A percentile compares a stretch with the other conserved stretches of the same genome.
These are phyloP conservation scores for rat (Rattus norvegicus) DNA, from an alignment of 2,113 vertebrate species.

Conservation along the genomic window DNA sequence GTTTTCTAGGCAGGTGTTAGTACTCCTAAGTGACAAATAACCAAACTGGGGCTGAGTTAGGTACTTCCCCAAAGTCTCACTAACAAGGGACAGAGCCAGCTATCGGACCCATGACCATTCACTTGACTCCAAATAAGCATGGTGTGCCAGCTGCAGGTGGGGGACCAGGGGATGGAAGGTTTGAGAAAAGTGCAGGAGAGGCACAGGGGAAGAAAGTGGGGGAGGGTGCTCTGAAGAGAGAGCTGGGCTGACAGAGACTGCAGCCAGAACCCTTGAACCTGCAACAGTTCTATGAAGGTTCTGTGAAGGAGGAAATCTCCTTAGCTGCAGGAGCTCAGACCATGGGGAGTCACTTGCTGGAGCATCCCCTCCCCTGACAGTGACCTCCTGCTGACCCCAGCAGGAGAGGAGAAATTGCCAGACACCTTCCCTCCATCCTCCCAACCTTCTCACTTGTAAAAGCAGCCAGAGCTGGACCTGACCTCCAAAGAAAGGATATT, in stretches of 20 bases:
- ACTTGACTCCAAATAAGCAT: background rate
- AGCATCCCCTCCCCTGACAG: background rate
- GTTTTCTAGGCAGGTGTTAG: background rate
- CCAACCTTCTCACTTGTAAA: background rate
- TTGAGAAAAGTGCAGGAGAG: background rate
- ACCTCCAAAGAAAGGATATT: background rate
- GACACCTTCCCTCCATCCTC: no score
- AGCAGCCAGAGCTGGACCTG: background rate
- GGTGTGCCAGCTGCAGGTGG: background rate
- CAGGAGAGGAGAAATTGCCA: background rate
- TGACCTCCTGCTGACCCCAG: background rate
- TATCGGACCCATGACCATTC: background rate
- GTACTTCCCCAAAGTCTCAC: background rate
- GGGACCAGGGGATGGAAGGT: rapidly evolving
- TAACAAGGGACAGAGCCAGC: background rate
- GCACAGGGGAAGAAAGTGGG: background rate
- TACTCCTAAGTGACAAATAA: background rate
- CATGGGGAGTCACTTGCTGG: background rate
- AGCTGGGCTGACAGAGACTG: background rate
- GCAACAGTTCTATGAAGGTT: background rate
- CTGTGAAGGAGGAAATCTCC: background rate
- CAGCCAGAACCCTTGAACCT: background rate
- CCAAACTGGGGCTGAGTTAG: background rate
- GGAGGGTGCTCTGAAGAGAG: rapidly evolving
- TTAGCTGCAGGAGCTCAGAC: background rate